Conservation (phyloP, 2,113 vertebrate species). For the Nerophis lumbriciformis region DNA sequence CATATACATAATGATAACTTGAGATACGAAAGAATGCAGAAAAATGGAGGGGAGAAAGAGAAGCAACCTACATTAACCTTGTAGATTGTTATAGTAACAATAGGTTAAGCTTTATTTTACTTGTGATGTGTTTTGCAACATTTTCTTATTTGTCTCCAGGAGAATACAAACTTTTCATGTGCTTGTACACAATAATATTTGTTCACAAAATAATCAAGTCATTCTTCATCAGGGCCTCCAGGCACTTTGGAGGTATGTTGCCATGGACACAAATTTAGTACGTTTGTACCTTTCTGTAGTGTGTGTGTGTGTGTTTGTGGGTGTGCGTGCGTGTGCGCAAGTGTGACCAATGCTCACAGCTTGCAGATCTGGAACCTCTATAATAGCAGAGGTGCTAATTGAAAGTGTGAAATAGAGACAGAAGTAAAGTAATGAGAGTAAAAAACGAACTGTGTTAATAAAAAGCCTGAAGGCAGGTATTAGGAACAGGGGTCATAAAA, state of each 20-base stretch:
- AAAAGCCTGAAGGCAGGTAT: not conserved
- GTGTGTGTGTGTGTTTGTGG: not conserved
- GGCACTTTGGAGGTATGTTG: slow-evolving; percentile 21
- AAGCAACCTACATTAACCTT: too few species aligned
- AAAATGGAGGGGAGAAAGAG: too few species aligned
- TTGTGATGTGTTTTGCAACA: too few species aligned
- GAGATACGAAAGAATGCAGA: too few species aligned
- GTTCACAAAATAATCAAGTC: not conserved
- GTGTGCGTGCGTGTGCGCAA: not conserved
- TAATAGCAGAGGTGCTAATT: slow-evolving; percentile 26
- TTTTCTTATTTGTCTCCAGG: too few species aligned
- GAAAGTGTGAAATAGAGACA: slow-evolving; percentile 6
- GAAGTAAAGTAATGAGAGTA: not conserved
- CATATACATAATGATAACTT: too few species aligned
- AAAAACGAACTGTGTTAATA: slow-evolving; percentile 19
- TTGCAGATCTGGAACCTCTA: slow-evolving; percentile 17
- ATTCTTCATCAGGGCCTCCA: not conserved
- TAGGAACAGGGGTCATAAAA: not conserved
- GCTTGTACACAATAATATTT: too few species aligned
- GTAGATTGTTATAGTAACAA: too few species aligned
- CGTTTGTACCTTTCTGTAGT: slow-evolving; percentile 7
- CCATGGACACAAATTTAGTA: slow-evolving; percentile 46
- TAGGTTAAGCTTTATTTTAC: too few species aligned
- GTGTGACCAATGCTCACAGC: slow-evolving; percentile 3
- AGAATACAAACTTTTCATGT: too few species aligned